phyloP scores from a whole-genome alignment of 2,113 vertebrate genomes.

The Nyctereutes procyonoides region DNA sequence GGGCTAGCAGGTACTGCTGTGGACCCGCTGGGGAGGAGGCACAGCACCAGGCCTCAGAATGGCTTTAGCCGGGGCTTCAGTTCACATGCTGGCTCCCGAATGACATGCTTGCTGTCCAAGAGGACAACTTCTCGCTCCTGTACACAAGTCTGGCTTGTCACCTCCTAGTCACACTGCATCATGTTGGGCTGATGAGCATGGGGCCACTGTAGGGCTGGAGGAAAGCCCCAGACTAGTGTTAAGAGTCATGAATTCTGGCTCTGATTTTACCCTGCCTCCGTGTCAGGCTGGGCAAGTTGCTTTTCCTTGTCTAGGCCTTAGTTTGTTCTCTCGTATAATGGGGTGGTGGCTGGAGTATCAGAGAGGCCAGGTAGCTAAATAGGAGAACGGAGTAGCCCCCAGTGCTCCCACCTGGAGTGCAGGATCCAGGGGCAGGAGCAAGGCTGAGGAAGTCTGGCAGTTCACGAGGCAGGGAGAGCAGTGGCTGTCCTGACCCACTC shows the following conservation, averaged over 20 bases:
- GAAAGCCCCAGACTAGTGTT: no score
- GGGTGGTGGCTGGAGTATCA: background rate
- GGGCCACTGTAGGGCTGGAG: background rate
- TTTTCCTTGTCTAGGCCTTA: background rate
- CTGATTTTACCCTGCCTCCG: background rate
- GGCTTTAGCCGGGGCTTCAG: background rate
- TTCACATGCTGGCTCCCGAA: background rate
- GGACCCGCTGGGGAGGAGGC: background rate
- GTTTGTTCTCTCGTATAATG: background rate
- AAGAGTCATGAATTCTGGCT: background rate
- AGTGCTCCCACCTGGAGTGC: background rate
- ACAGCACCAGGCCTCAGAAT: background rate
- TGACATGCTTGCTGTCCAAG: background rate
- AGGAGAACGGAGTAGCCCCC: background rate
- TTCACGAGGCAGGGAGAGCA: background rate
- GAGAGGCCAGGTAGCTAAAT: background rate
- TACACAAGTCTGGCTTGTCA: no score
- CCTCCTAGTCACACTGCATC: fast-evolving
- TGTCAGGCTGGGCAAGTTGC: background rate
- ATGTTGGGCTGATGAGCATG: no score
- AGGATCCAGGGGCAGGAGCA: background rate
- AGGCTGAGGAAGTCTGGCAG: background rate
- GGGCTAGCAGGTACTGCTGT: background rate
- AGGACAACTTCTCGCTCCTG: fast-evolving
- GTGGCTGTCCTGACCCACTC: no score